Conservation (phyloP, 2,888 invertebrate species). For the Latrodectus hesperus region DNA sequence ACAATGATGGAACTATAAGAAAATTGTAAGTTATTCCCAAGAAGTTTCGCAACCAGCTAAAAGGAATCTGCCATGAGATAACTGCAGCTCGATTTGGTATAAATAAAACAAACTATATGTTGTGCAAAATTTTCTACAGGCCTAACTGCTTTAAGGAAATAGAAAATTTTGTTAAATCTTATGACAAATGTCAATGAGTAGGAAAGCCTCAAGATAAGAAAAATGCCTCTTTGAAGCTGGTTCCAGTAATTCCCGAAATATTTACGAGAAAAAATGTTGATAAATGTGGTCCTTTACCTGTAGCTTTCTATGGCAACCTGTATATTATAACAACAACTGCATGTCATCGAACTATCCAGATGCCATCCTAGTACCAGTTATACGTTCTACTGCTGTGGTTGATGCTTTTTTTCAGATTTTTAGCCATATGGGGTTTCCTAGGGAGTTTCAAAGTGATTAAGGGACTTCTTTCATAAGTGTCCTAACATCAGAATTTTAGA, state of each 20-base stretch:
- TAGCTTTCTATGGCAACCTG: background rate
- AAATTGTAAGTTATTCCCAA: no score
- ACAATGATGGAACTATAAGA: no score
- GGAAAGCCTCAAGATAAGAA: constrained; percentile 10
- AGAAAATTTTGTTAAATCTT: no score
- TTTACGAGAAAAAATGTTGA: constrained; percentile 5
- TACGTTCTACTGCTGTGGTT: background rate
- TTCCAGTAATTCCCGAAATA: background rate
- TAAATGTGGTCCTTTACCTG: background rate
- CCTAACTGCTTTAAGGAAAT: no score
- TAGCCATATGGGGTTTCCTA: constrained; percentile 5
- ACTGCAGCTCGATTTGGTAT: no score
- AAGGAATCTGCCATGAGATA: no score
- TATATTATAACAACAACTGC: background rate
- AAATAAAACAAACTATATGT: no score
- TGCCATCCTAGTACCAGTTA: background rate
- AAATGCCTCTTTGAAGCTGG: background rate
- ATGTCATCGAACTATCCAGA: background rate
- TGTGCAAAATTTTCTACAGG: no score
- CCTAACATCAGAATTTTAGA: background rate
- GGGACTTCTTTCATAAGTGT: constrained; percentile 19
- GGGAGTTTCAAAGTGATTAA: background rate
- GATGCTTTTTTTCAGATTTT: constrained; percentile 1
- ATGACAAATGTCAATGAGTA: background rate
- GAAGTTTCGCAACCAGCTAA: no score